Evolutionary conservation across 2,888 invertebrate genomes (phyloP).

Genomic region (Aradus depressus): DNA sequence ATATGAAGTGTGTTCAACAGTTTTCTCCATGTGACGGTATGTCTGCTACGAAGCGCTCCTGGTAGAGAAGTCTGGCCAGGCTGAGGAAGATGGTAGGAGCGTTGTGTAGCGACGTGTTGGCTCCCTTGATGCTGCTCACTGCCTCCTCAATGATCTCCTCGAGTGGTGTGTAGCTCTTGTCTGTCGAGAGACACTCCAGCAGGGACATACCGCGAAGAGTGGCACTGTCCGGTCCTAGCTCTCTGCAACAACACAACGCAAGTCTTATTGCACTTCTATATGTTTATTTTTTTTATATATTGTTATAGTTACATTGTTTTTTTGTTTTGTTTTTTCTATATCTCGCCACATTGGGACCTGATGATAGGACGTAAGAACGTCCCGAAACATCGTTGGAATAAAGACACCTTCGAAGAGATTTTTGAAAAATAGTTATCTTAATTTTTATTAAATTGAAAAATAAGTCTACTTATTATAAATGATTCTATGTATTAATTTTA

Average conservation of each 20-base stretch:
- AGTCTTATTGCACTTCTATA: not conserved
- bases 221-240: conserved; percentile 37
- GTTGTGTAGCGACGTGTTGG: conserved; percentile 46
- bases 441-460: no score
- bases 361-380: no score
- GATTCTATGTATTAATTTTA: no score
- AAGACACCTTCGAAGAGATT: no score
- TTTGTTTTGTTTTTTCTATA: no score
- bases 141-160: conserved; percentile 38
- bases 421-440: no score
- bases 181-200: conserved; percentile 37
- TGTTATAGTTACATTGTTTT: not conserved
- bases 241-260: conserved; percentile 31
- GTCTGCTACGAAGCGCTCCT: conserved; percentile 23
- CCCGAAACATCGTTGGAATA: no score
- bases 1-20: no score
- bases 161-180: conserved; percentile 40
- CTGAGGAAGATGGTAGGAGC: conserved; percentile 39
- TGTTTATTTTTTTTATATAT: conserved; percentile 17
- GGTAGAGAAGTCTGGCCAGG: conserved; percentile 43
- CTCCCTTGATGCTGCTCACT: conserved; percentile 41
- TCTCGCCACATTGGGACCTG: no score
- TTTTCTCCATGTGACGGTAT: no score
- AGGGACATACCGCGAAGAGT: conserved; percentile 39
- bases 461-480: no score